phyloP scores from a whole-genome alignment of 2,113 vertebrate genomes.

The Pao palembangensis region DNA sequence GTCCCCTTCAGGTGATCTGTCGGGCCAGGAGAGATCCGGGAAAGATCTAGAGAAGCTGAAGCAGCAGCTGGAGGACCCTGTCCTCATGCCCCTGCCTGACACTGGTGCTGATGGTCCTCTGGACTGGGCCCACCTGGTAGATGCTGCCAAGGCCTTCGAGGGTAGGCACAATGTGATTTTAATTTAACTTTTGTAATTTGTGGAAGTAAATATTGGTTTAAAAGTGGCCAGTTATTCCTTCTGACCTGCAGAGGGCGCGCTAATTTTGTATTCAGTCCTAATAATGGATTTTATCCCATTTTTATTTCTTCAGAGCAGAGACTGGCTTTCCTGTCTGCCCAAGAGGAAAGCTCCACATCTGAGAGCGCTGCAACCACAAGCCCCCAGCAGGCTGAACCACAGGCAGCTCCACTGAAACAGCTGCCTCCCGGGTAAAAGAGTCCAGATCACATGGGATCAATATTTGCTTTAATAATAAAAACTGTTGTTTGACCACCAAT shows the following conservation, averaged over 20 bases:
- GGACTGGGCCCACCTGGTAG: slow-evolving; percentile 94
- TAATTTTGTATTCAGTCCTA: neutral
- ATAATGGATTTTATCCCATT: neutral
- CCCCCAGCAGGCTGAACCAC: slow-evolving; percentile 85
- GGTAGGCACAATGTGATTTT: slow-evolving; percentile 66
- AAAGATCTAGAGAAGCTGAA: slow-evolving; percentile 82
- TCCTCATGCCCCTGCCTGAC: slow-evolving; percentile 90
- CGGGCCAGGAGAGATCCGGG: slow-evolving; percentile 86
- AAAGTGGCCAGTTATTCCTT: neutral
- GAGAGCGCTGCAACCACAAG: slow-evolving; percentile 77
- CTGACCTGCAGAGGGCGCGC: slow-evolving; percentile 35
- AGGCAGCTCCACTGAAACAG: slow-evolving; percentile 79
- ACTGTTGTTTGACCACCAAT: slow-evolving; percentile 1
- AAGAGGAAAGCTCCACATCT: slow-evolving; percentile 83
- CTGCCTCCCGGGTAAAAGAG: slow-evolving; percentile 80
- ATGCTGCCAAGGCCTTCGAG: slow-evolving; percentile 95
- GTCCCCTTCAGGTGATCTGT: slow-evolving; percentile 81
- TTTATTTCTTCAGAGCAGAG: slow-evolving; percentile 80
- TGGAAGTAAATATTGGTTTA: slow-evolving; percentile 9
- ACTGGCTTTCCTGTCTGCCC: slow-evolving; percentile 85
- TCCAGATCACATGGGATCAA: neutral
- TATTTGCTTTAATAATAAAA: no score
- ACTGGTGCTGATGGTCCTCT: slow-evolving; percentile 80
- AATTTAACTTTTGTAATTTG: neutral
- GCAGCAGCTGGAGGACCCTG: slow-evolving; percentile 83